Evolutionary conservation across 1,140 invertebrate species (phyloP).

Genomic region (Cherax quadricarinatus): DNA sequence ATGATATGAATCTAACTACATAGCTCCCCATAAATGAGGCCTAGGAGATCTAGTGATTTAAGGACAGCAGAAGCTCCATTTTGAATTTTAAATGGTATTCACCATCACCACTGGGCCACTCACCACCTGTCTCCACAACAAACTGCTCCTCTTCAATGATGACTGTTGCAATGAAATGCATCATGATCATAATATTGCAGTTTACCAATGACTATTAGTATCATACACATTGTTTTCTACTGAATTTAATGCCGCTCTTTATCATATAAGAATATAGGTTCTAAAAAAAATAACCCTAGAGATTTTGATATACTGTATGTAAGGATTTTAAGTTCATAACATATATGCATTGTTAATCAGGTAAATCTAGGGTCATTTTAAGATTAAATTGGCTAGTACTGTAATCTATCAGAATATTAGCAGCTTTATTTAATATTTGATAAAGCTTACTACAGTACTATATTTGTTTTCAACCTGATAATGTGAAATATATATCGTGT

Average conservation of each 20-base stretch:
- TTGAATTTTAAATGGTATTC: neutral
- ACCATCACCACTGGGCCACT: neutral
- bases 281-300: conserved; percentile 37
- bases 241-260: conserved; percentile 50
- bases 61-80: conserved; percentile 28
- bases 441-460: neutral
- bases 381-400: conserved; percentile 57
- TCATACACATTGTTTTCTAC: conserved; percentile 56
- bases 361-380: conserved; percentile 62
- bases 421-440: conserved; percentile 47
- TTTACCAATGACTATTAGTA: conserved; percentile 53
- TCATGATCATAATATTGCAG: conserved; percentile 66
- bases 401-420: conserved; percentile 59
- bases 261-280: conserved; percentile 23
- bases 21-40: conserved; percentile 13
- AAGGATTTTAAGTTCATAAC: conserved; percentile 34
- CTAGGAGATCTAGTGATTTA: neutral
- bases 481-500: conserved; percentile 17
- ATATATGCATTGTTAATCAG: conserved; percentile 45
- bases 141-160: conserved; percentile 38
- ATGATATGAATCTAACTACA: conserved; percentile 5
- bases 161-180: conserved; percentile 57
- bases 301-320: conserved; percentile 19
- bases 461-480: conserved; percentile 13
- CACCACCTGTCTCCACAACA: conserved; percentile 33